Base-by-base conservation (phyloP, 1,140 invertebrate species). In the Drosophila tropicalis region DNA sequence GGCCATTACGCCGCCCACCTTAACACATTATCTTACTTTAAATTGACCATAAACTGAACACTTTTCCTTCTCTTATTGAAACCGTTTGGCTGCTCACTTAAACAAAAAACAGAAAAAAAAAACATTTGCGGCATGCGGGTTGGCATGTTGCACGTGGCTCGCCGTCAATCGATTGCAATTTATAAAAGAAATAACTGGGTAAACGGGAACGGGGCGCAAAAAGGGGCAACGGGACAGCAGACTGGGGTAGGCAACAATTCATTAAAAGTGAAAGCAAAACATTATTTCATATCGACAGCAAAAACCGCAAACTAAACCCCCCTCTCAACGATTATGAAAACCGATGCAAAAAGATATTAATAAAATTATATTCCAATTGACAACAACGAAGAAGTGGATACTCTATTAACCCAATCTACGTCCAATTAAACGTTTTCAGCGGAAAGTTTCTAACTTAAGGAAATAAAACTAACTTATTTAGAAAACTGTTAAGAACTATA, bases 221-320 rank as follows among this genome's bases (percentile, higher is more conserved):
- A 19, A 5, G 7, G 29, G 15, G 57, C 9, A 34, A 5, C 34
- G n/a, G 2, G 40, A 22, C 29, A 44, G 62, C 57, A 68, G 64
- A 36, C 22, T 34, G 54, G 58, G 44, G 51, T 44, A 19, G 44
- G 75, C 67, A 74, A 72, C 84, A 74, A 78, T 87, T 89, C 76
- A 89, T 87, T 89, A 84, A 87, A 87, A 87, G 84, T 87, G 84
- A 87, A 87, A 87, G 84, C 80, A 84, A 84, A 78, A 89, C 29
- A 89, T 89, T 80, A 87, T 89, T 87, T 80, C 80, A 89, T 84
- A 87, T 87, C 70, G 80, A 89, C 64, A 12, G 67, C 79, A 62
- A 44, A 62, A 44, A 85, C 83, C 75, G 79, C 66, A 82, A 87
- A 66, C 76, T 67, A 10, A 51, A 47, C 44, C 17, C 44, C 44